Conservation (phyloP, 2,113 vertebrate species). For the Riparia riparia region DNA sequence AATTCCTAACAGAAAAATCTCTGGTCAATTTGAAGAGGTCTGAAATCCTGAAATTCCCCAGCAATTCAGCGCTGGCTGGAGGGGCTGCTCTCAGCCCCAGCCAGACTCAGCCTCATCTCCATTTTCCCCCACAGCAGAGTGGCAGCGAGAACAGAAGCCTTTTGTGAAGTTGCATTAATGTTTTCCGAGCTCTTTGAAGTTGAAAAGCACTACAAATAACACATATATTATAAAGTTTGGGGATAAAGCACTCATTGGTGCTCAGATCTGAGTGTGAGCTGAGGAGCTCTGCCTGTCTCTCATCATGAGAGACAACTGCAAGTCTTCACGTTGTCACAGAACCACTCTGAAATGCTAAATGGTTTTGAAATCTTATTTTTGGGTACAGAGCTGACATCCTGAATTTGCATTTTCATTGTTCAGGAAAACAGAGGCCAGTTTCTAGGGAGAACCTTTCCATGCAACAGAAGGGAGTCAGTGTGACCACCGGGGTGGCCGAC, state of each 20-base stretch:
- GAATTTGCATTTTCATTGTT: slow-evolving; percentile 27
- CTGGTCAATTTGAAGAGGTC: not conserved
- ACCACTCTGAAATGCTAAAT: slow-evolving; percentile 25
- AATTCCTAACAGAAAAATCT: not conserved
- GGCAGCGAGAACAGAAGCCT: not conserved
- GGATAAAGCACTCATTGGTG: not conserved
- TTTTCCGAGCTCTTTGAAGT: slow-evolving; percentile 44
- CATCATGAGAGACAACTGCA: slow-evolving; percentile 8
- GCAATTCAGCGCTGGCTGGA: accelerated
- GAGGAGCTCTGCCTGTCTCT: slow-evolving; percentile 28
- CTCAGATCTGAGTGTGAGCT: not conserved
- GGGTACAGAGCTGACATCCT: slow-evolving; percentile 24
- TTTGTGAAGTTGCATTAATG: slow-evolving; percentile 20
- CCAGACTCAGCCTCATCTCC: not conserved
- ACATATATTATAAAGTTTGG: not conserved
- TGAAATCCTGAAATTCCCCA: not conserved
- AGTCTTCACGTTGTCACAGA: slow-evolving; percentile 24
- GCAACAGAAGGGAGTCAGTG: not conserved
- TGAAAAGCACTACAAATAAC: slow-evolving; percentile 48
- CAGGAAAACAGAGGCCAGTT: not conserved
- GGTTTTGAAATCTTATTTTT: slow-evolving; percentile 46
- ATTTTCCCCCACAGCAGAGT: not conserved
- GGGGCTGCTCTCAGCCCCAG: not conserved
- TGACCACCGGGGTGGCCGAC: accelerated
- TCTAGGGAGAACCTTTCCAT: not conserved